Evolutionary conservation across 2,888 invertebrate species (phyloP).

Genomic region (Agonopterix alstromeriana): DNA sequence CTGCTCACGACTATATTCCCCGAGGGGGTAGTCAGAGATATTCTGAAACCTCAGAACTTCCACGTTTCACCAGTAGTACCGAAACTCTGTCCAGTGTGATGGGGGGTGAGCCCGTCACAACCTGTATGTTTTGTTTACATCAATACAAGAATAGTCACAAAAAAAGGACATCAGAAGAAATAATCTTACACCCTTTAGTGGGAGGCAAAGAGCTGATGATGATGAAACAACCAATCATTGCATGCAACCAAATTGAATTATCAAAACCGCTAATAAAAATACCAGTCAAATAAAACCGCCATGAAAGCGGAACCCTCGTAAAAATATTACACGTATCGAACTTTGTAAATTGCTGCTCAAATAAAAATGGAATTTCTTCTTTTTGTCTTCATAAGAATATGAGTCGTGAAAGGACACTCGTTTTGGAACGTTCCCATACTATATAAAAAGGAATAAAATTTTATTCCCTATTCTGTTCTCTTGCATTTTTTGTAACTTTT

Average conservation of each 20-base stretch:
- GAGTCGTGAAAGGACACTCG: not conserved
- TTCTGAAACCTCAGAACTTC: no score
- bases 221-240: no score
- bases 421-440: constrained; percentile 1
- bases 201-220: no score
- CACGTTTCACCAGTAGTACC: no score
- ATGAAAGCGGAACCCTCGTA: constrained; percentile 12
- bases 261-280: constrained; percentile 12
- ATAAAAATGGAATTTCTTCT: constrained; percentile 22
- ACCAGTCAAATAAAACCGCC: constrained; percentile 12
- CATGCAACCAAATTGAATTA: constrained; percentile 1
- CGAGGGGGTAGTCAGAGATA: no score
- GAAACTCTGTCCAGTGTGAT: no score
- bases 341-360: constrained; percentile 25
- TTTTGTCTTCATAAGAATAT: constrained; percentile 3
- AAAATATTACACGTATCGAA: constrained; percentile 18
- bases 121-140: no score
- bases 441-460: constrained; percentile 25
- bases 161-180: no score
- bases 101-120: no score
- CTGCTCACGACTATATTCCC: no score
- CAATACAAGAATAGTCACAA: no score
- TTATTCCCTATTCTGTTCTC: constrained; percentile 24
- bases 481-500: constrained; percentile 21
- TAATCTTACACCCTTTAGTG: no score